Base-by-base conservation (phyloP, 2,113 vertebrate species). In the Centropus bengalensis region DNA sequence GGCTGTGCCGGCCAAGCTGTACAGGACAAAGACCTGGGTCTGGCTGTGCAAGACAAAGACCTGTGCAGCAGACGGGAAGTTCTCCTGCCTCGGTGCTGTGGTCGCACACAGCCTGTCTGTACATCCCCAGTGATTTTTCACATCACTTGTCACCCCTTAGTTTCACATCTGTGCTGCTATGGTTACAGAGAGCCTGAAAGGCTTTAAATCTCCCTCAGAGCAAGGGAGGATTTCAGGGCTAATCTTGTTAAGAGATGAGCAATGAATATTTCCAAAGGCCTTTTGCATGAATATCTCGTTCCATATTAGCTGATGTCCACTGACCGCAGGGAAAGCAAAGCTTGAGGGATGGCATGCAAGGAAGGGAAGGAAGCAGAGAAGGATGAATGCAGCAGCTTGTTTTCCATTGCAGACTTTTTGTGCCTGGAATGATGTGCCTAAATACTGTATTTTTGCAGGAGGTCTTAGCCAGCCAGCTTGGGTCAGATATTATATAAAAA, bases 191-290 rank as follows among this genome's bases (percentile, higher is more conserved):
- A 94, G 94, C 79, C 93, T 86, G 93, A n/a, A 85, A 89, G 95
- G 93, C 15, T 96, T 90, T 88, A 88, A 83, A 91, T 91, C 95
- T 95, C 89, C 93, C 93, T 94, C 82, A 88, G 80, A 97, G 95
- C 95, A 77, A 90, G 69, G 85, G 88, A 93, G 95, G 89, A 88
- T 95, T 96, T 96, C 88, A 80, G 94, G 82, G 56, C 60, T 97
- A 97, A 97, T 97, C 96, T 97, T 95, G 94, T 97, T 97, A 96
- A 88, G 94, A 95, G 93, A 96, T 96, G 96, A 97, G 94, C 95
- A 94, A 95, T 97, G 96, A 97, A 95, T 94, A 96, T 97, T 96
- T 96, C 95, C 91, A 91, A 95, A 86, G 94, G 96, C 94, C 95
- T 86, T 96, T 90, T 90, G 82, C 94, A 94, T 89, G 76, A 94